phyloP scores from a whole-genome alignment of 2,113 vertebrate genomes.

The Cyphomyrus discorhynchus region DNA sequence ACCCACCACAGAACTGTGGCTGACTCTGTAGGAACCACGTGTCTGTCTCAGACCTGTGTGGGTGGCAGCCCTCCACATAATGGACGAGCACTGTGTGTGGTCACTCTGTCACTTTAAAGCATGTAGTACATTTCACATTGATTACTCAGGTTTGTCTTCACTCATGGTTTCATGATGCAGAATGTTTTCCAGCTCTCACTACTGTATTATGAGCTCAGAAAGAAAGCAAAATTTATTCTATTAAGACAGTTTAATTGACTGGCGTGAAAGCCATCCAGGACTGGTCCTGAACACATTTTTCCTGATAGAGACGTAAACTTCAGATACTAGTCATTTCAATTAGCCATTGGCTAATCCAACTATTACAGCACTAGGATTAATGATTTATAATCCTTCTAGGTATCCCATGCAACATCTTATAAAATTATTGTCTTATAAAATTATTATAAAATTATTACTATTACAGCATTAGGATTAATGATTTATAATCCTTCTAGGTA shows the following conservation, averaged over 20 bases:
- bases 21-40: neutral
- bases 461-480: neutral
- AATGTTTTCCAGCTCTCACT: neutral
- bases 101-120: neutral
- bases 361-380: neutral
- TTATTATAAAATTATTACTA: neutral
- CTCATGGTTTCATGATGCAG: neutral
- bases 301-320: neutral
- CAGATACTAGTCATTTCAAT: neutral
- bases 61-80: neutral
- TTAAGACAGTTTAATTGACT: neutral
- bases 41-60: neutral
- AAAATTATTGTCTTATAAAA: neutral
- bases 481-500: neutral
- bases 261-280: neutral
- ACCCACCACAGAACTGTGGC: neutral
- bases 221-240: neutral
- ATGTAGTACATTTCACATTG: neutral
- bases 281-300: conserved; percentile 30
- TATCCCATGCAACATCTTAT: neutral
- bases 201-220: neutral
- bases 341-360: neutral
- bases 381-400: neutral
- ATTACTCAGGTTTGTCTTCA: neutral
- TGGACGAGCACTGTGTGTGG: neutral